These are phyloP conservation scores for Myioborus miniatus DNA, from an alignment of 2,797 vertebrate genomes.

Conservation along the genomic window DNA sequence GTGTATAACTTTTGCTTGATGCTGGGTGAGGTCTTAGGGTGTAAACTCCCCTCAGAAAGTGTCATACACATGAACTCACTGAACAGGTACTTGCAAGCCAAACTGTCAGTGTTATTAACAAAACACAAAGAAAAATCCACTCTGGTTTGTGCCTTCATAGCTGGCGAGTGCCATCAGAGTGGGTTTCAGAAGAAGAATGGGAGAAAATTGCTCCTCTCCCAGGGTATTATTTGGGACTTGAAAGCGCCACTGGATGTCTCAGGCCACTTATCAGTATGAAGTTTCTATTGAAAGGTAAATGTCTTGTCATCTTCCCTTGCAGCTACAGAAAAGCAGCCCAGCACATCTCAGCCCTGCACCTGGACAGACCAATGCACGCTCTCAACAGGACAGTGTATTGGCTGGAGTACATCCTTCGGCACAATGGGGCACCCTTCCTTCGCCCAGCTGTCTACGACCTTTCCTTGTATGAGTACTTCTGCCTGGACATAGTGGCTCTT, in stretches of 20 bases:
- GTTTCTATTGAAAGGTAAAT: neutral
- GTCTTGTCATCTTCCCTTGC: neutral
- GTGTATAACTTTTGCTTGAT: neutral
- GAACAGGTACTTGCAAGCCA: neutral
- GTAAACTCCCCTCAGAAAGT: neutral
- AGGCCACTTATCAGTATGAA: neutral
- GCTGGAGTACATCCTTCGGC: conserved; percentile 72
- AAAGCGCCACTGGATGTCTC: neutral
- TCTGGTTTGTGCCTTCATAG: neutral
- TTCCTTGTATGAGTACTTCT: conserved; percentile 61
- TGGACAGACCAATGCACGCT: conserved; percentile 62
- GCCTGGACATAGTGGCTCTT: conserved; percentile 62
- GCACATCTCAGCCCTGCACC: conserved; percentile 62
- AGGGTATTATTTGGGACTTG: neutral
- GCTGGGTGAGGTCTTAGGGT: neutral
- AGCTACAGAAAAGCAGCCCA: conserved; percentile 66
- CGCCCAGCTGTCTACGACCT: conserved; percentile 56
- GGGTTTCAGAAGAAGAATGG: neutral
- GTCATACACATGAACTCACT: neutral
- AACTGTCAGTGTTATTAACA: neutral
- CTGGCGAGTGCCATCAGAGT: neutral
- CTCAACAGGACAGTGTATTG: conserved; percentile 71
- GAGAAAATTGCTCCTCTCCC: neutral
- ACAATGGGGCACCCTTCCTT: conserved; percentile 50
- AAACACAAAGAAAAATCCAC: neutral